Conservation (phyloP, 1,140 invertebrate species). For the Vanessa tameamea region DNA sequence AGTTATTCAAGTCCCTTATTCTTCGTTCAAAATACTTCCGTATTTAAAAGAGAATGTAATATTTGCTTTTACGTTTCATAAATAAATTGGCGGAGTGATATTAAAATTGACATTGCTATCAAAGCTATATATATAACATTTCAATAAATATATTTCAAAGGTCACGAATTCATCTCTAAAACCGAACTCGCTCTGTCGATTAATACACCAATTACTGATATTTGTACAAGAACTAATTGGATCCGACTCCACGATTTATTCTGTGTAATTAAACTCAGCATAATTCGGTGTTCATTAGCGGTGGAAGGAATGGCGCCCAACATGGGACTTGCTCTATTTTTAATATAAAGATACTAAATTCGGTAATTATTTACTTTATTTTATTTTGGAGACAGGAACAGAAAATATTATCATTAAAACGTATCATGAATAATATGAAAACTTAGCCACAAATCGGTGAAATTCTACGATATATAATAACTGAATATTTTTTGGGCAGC, state of each 20-base stretch:
- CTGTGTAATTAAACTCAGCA: slow-evolving; percentile 40
- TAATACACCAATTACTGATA: slow-evolving; percentile 65
- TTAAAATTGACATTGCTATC: not conserved
- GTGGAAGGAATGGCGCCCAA: slow-evolving; percentile 41
- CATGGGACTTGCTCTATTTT: slow-evolving; percentile 31
- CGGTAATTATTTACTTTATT: not conserved
- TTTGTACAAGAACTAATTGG: slow-evolving; percentile 68
- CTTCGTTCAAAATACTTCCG: no score
- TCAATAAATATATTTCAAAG: slow-evolving; percentile 3
- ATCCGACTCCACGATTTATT: slow-evolving; percentile 40
- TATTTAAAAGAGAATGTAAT: no score
- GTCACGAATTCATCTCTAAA: slow-evolving; percentile 3
- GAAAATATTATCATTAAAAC: not conserved
- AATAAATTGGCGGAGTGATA: not conserved
- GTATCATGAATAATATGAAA: no score
- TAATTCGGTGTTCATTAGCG: slow-evolving; percentile 41
- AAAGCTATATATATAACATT: not conserved
- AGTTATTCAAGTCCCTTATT: no score
- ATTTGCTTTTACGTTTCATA: not conserved
- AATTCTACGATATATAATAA: not conserved
- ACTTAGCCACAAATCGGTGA: no score
- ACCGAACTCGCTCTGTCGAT: slow-evolving; percentile 38
- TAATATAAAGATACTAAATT: not conserved
- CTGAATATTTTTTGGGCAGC: not conserved
- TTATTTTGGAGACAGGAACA: not conserved